Conservation (phyloP, 2,797 vertebrate genomes). For the Champsocephalus esox region DNA sequence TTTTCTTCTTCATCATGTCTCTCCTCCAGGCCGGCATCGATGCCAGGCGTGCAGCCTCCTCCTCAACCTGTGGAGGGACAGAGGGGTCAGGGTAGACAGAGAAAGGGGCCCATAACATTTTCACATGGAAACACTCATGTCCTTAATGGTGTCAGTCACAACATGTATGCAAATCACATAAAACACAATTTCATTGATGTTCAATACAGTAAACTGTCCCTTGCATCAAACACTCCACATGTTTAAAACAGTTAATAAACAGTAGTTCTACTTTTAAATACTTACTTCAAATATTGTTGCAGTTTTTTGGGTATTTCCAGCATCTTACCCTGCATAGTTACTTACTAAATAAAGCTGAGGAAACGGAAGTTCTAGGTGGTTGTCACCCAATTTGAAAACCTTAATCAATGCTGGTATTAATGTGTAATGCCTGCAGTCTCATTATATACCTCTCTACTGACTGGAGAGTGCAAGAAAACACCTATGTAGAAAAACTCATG, state of each 20-base stretch:
- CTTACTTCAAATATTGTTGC: conserved; percentile 15
- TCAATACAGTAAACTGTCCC: background rate
- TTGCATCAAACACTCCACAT: background rate
- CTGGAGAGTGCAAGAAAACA: background rate
- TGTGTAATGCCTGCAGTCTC: conserved; percentile 2
- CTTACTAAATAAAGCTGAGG: conserved; percentile 5
- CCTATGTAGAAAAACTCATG: conserved; percentile 17
- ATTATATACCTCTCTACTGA: background rate
- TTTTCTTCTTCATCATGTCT: conserved; percentile 97
- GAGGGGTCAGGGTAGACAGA: conserved; percentile 37
- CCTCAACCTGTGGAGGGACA: conserved; percentile 86
- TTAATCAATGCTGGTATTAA: conserved; percentile 1
- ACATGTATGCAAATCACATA: background rate
- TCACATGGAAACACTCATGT: background rate
- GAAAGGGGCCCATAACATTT: conserved; percentile 39
- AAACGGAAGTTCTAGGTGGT: background rate
- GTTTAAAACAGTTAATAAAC: conserved; percentile 3
- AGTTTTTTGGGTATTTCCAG: conserved; percentile 16
- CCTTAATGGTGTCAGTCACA: background rate
- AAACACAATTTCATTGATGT: background rate
- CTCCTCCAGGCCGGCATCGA: conserved; percentile 97
- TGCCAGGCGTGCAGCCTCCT: conserved; percentile 91
- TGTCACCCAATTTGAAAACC: conserved; percentile 2
- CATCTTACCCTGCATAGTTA: conserved; percentile 15
- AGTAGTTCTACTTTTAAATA: background rate